Conservation (phyloP, 2,888 invertebrate genomes). For the Theodoxus fluviatilis region DNA sequence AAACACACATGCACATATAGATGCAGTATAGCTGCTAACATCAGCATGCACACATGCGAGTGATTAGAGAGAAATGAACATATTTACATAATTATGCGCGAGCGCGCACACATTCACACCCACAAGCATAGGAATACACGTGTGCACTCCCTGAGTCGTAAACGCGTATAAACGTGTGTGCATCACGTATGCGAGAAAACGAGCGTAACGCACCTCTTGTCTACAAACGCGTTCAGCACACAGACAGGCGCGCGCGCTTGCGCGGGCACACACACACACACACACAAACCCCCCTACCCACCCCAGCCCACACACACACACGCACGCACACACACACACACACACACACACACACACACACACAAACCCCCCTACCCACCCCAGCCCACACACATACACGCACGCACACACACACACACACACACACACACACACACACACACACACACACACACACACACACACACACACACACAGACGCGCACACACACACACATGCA, state of each 20-base stretch:
- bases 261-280: background rate
- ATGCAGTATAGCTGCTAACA: too few species aligned
- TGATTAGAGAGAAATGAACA: too few species aligned
- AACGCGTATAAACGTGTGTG: too few species aligned
- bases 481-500: conserved; percentile 17
- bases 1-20: too few species aligned
- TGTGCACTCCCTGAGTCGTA: too few species aligned
- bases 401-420: background rate
- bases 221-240: background rate
- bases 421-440: conserved; percentile 16
- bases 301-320: background rate
- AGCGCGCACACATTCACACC: too few species aligned
- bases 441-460: conserved; percentile 14
- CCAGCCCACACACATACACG: conserved; percentile 7
- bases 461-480: background rate
- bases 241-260: background rate
- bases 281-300: background rate
- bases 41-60: too few species aligned
- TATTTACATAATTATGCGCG: too few species aligned
- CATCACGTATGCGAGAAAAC: too few species aligned
- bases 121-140: too few species aligned
- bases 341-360: conserved; percentile 21
- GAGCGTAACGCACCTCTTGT: too few species aligned
- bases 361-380: background rate
- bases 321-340: conserved; percentile 19